Percentiles rank a stretch among this genome's conserved stretches.
Conservation (phyloP, 2,888 invertebrate genomes). For the Polydrusus pterygomalis region DNA sequence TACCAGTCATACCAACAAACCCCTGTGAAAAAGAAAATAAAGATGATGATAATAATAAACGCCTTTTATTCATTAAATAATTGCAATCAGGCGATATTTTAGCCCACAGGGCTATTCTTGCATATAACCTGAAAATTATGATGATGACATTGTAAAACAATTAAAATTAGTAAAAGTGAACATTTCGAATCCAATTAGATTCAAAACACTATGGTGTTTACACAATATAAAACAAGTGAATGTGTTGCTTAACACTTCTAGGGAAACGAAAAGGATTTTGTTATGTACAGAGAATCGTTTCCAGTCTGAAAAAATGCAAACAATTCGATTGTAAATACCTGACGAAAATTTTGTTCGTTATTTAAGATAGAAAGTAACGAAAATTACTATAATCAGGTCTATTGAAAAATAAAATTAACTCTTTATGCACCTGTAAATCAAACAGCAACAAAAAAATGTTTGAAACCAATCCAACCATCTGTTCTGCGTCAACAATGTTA, state of each 20-base stretch:
- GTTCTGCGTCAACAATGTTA: not conserved
- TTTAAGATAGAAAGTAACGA: not conserved
- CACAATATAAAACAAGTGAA: slow-evolving; percentile 17
- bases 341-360: too few relatives aligned
- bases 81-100: too few relatives aligned
- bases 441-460: not conserved
- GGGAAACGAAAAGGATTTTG: not conserved
- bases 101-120: too few relatives aligned
- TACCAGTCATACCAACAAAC: too few relatives aligned
- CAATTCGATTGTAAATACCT: too few relatives aligned
- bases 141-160: not conserved
- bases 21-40: too few relatives aligned
- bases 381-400: not conserved
- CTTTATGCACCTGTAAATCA: not conserved
- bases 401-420: slow-evolving; percentile 4
- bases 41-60: too few relatives aligned
- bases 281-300: not conserved
- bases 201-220: not conserved
- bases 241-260: not conserved
- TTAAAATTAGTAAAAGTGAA: slow-evolving; percentile 4
- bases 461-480: not conserved
- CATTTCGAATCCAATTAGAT: slow-evolving; percentile 8
- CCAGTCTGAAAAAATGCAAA: not conserved
- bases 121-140: too few relatives aligned
- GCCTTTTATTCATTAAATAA: too few relatives aligned